phyloP scores from a whole-genome alignment of 2,113 vertebrate species.

The Alectura lathami region DNA sequence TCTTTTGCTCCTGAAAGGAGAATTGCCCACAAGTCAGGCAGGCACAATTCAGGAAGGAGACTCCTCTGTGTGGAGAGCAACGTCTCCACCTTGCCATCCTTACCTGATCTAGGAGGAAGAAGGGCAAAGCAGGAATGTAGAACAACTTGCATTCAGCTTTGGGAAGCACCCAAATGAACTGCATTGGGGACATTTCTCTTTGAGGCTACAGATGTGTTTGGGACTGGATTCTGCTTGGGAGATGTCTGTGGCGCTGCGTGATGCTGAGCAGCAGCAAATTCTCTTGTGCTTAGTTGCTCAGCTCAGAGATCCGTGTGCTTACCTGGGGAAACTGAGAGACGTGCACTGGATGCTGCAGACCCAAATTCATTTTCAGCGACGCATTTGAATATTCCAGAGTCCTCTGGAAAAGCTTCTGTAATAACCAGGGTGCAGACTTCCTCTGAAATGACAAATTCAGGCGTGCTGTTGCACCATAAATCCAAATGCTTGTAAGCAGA shows the following conservation, averaged over 20 bases:
- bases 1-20: slow-evolving; percentile 46
- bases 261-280: not conserved
- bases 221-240: not conserved
- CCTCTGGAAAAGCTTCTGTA: slow-evolving; percentile 89
- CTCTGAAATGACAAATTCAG: slow-evolving; percentile 75
- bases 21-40: not conserved
- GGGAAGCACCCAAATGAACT: not conserved
- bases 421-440: slow-evolving; percentile 90
- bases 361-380: slow-evolving; percentile 84
- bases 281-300: not conserved
- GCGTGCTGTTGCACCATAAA: not conserved
- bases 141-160: not conserved
- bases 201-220: not conserved
- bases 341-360: slow-evolving; percentile 78
- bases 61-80: not conserved
- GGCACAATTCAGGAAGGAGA: not conserved
- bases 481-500: not conserved
- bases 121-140: not conserved
- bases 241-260: not conserved
- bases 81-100: not conserved
- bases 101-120: not conserved
- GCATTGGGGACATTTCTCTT: not conserved
- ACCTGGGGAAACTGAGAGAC: slow-evolving; percentile 85
- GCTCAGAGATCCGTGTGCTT: not conserved
- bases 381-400: slow-evolving; percentile 89